Evolutionary conservation across 2,797 vertebrate species (phyloP), one percentile per base, ranked within the genome.

Genomic region (Acanthornis magna): DNA sequence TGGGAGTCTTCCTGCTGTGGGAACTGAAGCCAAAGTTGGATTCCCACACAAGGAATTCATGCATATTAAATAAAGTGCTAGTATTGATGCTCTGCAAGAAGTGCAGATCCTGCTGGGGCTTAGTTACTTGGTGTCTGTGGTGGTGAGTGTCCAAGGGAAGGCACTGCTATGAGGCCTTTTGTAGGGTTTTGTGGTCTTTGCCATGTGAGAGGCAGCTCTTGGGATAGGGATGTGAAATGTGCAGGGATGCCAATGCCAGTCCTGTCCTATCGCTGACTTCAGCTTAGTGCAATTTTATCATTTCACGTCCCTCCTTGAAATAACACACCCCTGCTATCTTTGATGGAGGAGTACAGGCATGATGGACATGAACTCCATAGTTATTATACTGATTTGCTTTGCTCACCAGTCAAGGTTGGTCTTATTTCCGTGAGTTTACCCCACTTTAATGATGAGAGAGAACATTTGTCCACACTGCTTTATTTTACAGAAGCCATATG

Each of bases 1-100:
- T 76, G 53, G 34, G 71, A 95, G 48, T 73, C 92, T 92, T 93
- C 70, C 87, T 89, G 78, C 91, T 94, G 75, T 96, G 92, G 85
- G 94, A 96, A 89, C 87, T 55, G 58, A 54, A 68, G 85, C 76
- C 85, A 88, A 45, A 62, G 85, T 54, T 95, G 75, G 79, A 84
- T 96, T 96, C 93, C 87, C 84, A 89, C 91, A 89, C 68, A 55
- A 65, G 75, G 81, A 88, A 85, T 51, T 87, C 43, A 74, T 88
- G 75, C 45, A 77, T 82, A 73, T 91, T 71, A 94, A 91, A 73
- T 65, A 61, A 85, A 77, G 65, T 16, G 11, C 75, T 89, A 40
- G 48, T 45, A 14, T 4, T 57, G 71, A 40, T 89, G 92, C 72
- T 83, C 80, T 71, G 91, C 76, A 75, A 76, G 62, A 30, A 72